Evolutionary conservation across 2,888 invertebrate genomes (phyloP), one percentile per base, ranked within the genome.

Genomic region (Scaptodrosophila latifasciaeformis): DNA sequence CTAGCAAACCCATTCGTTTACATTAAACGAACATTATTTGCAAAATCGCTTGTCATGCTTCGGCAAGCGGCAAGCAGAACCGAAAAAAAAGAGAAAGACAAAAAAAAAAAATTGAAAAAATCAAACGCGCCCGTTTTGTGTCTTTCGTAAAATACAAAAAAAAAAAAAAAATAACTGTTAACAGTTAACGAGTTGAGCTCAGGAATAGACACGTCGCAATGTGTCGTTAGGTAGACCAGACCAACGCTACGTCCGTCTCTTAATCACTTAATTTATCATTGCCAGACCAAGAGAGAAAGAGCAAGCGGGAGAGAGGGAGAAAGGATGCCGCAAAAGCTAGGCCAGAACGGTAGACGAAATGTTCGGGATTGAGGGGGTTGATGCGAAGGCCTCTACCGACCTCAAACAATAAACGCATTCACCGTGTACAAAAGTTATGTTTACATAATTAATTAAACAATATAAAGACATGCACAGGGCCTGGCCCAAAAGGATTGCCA

Each of bases 191-290:
- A n/a, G n/a, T n/a, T n/a, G n/a, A n/a, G n/a, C n/a, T n/a, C n/a
- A n/a, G n/a, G n/a, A n/a, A n/a, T n/a, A n/a, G n/a, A n/a, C n/a
- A n/a, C n/a, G n/a, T n/a, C n/a, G n/a, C n/a, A n/a, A n/a, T n/a
- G n/a, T n/a, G n/a, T n/a, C n/a, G n/a, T n/a, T n/a, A n/a, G n/a
- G n/a, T n/a, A n/a, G n/a, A n/a, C n/a, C 61, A 40, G 53, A 30
- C 42, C 45, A 54, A 49, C 55, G 31, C 65, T 69, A 65, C 68
- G 64, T 62, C 65, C 61, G 68, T 63, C 45, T 66, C 68, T 70
- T 80, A 81, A 81, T 81, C 81, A 81, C 82, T 81, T 79, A 82
- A 81, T 81, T 82, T 79, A 81, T 82, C 69, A 72, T 82, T 81
- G 81, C 72, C 81, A 75, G 78, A 80, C 80, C n/a, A 78, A 63